Evolutionary conservation across 2,888 invertebrate species (phyloP), one percentile per base, ranked within the genome.

Genomic region (Brachyptera risi): DNA sequence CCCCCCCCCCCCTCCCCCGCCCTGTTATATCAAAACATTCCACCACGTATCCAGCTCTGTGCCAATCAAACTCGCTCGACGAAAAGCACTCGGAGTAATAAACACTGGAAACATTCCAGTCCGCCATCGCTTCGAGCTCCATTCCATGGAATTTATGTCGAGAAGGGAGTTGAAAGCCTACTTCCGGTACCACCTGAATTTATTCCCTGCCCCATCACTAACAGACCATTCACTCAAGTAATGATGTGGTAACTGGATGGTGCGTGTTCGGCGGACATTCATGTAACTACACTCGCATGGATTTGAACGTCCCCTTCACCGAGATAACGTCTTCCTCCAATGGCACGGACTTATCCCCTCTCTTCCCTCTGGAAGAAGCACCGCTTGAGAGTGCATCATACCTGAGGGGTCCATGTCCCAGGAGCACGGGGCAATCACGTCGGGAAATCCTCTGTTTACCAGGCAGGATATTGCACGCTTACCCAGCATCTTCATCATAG

Each of bases 31-130:
- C 60, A 60, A 56, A 62, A 59, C 62, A 62, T 62, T 59, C 62
- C 62, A 40, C 35, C 27, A 44, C 59, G 23, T 51, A 58, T 49
- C n/a, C 38, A n/a, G 27, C 24, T 23, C 51, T 31, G 49, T 59
- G 62, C 59, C 62, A 62, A 54, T 62, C 62, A 62, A 59, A 59
- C 59, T 62, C 56, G 58, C 56, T 58, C 58, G 54, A 60, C 56
- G 54, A 23, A 40, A 51, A 60, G 44, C 44, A n/a, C n/a, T 44
- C 44, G 21, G n/a, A 44, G 44, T 44, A 44, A 44, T 44, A 44
- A 44, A 44, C 44, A 44, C 19, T 19, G 17, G 7, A 11, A 44
- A 44, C 44, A 19, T 44, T 15, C 44, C 40, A n/a, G n/a, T n/a
- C 4, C n/a, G 5, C 40, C 44, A 17, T 44, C 44, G 44, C 44